A percentile compares a stretch with the other conserved stretches of the same genome.
Evolutionary conservation across 2,113 vertebrate genomes (phyloP).

Genomic region (Urocitellus parryii): DNA sequence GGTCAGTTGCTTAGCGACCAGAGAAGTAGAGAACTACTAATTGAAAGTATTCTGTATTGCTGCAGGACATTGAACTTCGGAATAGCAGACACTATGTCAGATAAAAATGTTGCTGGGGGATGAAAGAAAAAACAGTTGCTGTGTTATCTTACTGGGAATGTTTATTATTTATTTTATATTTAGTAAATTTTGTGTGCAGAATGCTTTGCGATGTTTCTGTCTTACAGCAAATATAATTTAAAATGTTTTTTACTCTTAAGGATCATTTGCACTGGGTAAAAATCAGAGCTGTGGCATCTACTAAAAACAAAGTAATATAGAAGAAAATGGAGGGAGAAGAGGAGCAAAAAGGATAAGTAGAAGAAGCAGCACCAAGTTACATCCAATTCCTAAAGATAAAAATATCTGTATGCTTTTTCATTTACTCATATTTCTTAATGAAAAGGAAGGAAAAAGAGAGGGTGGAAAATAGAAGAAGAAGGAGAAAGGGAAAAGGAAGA

Average conservation of each 20-base stretch:
- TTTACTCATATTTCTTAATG: neutral
- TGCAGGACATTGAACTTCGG: slow-evolving; percentile 84
- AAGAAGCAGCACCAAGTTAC: neutral
- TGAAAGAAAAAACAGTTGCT: slow-evolving; percentile 70
- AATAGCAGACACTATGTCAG: slow-evolving; percentile 75
- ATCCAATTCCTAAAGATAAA: neutral
- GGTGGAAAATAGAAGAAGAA: neutral
- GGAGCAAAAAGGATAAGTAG: neutral
- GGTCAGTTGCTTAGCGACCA: slow-evolving; percentile 91
- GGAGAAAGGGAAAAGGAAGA: neutral
- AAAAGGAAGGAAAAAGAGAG: neutral
- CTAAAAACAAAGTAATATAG: neutral
- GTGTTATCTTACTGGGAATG: slow-evolving; percentile 54
- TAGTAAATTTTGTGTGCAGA: neutral
- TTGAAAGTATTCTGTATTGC: slow-evolving; percentile 87
- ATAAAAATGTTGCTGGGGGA: slow-evolving; percentile 81
- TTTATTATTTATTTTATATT: slow-evolving; percentile 4
- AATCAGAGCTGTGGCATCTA: neutral
- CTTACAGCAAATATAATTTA: neutral
- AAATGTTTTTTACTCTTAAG: slow-evolving; percentile 9
- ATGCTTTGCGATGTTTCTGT: neutral
- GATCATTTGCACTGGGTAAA: neutral
- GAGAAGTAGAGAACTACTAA: slow-evolving; percentile 88
- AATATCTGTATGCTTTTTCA: neutral
- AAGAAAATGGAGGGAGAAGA: neutral